Evolutionary conservation across 2,888 invertebrate genomes (phyloP), one percentile per base, ranked within the genome.

Genomic region (Acleris literana): DNA sequence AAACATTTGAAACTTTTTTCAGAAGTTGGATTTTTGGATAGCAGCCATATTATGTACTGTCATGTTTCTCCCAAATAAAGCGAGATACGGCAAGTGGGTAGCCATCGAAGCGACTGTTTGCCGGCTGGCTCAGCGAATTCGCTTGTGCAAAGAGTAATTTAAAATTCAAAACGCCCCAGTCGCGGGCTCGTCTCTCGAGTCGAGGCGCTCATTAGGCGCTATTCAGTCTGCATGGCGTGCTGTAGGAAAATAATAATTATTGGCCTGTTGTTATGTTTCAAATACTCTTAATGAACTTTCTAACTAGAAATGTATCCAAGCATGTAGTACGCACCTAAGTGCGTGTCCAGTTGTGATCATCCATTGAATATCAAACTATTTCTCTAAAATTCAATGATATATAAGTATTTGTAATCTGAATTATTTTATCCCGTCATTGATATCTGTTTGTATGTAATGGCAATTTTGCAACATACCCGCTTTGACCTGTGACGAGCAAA

Each of bases 71-170:
- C 43, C 54, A 64, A 61, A 64, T 69, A 62, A 57, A 55, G 59
- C 64, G 68, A 59, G 62, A 70, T 68, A 64, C 64, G 69, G 69
- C 68, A 53, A 61, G 63, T 66, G 60, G 68, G 67, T 56, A 63
- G 66, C 68, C 49, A 55, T 60, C 60, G 60, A 55, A 68, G 68
- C 70, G 64, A 71, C 75, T 85, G 85, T 86, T 86, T 85, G 82
- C 82, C 73, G 77, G 83, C 84, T 83, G 83, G 80, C 82, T 84
- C 86, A 81, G 86, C 85, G 81, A 82, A 82, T 84, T 81, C 78
- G 80, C 83, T 78, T 82, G 82, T 82, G 83, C 84, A 87, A 87
- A 87, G 83, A 86, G 85, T 87, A 85, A 90, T 90, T 91, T 90
- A 84, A 90, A 91, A 90, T 89, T 88, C 89, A 86, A 84, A 85